phyloP scores from a whole-genome alignment of 2,888 invertebrate genomes.

The Apamea crenata region DNA sequence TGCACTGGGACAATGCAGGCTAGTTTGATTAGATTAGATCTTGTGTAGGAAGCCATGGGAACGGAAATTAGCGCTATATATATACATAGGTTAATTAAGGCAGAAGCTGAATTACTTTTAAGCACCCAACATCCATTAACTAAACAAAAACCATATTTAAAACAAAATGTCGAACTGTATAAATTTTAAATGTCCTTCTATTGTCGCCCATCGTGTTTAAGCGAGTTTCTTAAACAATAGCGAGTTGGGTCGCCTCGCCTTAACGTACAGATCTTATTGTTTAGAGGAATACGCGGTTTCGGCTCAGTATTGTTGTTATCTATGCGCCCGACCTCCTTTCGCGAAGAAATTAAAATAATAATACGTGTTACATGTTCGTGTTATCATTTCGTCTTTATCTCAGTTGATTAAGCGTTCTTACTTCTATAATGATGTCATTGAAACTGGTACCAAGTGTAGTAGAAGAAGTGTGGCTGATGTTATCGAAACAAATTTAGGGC shows the following conservation, averaged over 20 bases:
- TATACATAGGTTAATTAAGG: constrained; percentile 18
- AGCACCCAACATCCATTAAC: constrained; percentile 43
- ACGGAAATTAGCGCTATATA: background rate
- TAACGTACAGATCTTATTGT: constrained; percentile 75
- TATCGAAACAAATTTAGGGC: background rate
- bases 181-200: constrained; percentile 66
- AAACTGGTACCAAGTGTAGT: constrained; percentile 3
- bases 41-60: background rate
- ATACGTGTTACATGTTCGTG: constrained; percentile 63
- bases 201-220: constrained; percentile 67
- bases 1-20: background rate
- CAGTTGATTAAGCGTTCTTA: constrained; percentile 43
- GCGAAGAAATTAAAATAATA: constrained; percentile 71
- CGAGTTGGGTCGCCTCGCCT: constrained; percentile 71
- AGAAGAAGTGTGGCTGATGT: constrained; percentile 6
- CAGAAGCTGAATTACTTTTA: constrained; percentile 24
- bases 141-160: constrained; percentile 50
- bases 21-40: background rate
- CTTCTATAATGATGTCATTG: constrained; percentile 47
- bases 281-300: constrained; percentile 71
- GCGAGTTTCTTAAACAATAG: constrained; percentile 72
- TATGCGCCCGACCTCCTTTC: constrained; percentile 66
- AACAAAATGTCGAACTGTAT: constrained; percentile 64
- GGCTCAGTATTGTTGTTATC: constrained; percentile 73
- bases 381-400: constrained; percentile 61